phyloP scores from a whole-genome alignment of 2,888 invertebrate genomes.

The Portevinia maculata region DNA sequence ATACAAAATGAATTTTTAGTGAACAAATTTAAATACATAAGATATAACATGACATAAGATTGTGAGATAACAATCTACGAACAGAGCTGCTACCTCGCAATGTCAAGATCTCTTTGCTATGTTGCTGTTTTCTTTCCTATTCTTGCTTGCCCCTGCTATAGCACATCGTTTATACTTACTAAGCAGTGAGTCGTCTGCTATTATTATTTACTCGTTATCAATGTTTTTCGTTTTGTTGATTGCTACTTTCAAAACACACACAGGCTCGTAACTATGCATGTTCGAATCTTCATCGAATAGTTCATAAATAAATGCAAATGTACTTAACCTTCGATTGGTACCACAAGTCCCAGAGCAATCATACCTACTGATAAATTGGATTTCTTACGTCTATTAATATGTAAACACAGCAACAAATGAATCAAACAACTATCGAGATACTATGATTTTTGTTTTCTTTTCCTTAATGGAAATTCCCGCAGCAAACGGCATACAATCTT shows the following conservation, averaged over 20 bases:
- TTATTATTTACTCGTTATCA: too few species aligned
- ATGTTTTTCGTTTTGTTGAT: too few species aligned
- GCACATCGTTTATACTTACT: too few species aligned
- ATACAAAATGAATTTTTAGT: too few species aligned
- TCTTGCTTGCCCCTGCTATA: too few species aligned
- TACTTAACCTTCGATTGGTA: slow-evolving; percentile 32
- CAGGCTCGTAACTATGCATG: background rate
- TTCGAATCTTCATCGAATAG: background rate
- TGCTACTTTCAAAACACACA: background rate
- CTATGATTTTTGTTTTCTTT: slow-evolving; percentile 60
- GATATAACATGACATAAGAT: too few species aligned
- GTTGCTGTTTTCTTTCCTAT: too few species aligned
- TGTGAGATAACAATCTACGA: too few species aligned
- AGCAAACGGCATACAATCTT: slow-evolving; percentile 17
- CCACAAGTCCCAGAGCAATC: slow-evolving; percentile 42
- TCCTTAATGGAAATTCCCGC: slow-evolving; percentile 30
- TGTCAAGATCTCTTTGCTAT: too few species aligned
- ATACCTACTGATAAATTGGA: slow-evolving; percentile 51
- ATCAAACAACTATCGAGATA: background rate
- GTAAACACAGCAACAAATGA: slow-evolving; percentile 13
- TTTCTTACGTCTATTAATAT: slow-evolving; percentile 21
- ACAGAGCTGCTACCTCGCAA: too few species aligned
- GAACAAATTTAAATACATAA: too few species aligned
- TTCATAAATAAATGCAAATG: slow-evolving; percentile 25
- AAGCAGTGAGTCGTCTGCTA: too few species aligned